Base-by-base conservation (phyloP, 2,888 invertebrate species). In the Tenthredo distinguenda region DNA sequence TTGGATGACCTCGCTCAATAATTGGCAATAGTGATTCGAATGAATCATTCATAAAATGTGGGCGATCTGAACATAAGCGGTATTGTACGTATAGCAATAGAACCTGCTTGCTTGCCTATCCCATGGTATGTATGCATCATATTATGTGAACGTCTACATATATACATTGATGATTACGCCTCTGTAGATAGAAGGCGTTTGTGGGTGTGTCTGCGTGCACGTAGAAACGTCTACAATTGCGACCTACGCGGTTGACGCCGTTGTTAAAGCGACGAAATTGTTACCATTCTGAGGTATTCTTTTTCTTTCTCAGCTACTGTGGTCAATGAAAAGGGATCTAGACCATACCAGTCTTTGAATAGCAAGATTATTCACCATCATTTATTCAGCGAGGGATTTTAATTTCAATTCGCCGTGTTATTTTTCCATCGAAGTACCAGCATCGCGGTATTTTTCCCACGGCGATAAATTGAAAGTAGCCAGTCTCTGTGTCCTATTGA, bases 1-100 rank as follows among this genome's bases (percentile, higher is more conserved):
- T 87, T 87, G 81, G 86, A 62, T n/a, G 62, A 40, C 81, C 58
- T 58, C 40, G 86, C 85, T 82, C 83, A 85, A 26, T 86, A 87
- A 87, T 86, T 85, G 86, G 86, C 86, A 86, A 86, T 86, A 82
- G 65, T 77, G 87, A 77, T 87, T 86, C 84, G 76, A 81, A 86
- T 87, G 87, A 88, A 86, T 88, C 86, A 88, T 87, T 87, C 83
- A 83, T 83, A 71, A 43, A 47, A 83, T 50, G 87, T 87, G 86
- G 86, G 87, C 87, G 86, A 85, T 85, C 55, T 43, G 21, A 40
- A 74, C 55, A 47, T 76, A 47, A 47, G 47, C 76, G 76, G 26
- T 31, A 47, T n/a, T 58, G 58, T 72, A 72, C 21, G 40, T 79
- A 34, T n/a, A 37, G 34, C 79, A 10, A 58, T 79, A 58, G 37